Evolutionary conservation across 2,113 vertebrate genomes (phyloP), one percentile per base, ranked within the genome.

Genomic region (Cottus gobio): DNA sequence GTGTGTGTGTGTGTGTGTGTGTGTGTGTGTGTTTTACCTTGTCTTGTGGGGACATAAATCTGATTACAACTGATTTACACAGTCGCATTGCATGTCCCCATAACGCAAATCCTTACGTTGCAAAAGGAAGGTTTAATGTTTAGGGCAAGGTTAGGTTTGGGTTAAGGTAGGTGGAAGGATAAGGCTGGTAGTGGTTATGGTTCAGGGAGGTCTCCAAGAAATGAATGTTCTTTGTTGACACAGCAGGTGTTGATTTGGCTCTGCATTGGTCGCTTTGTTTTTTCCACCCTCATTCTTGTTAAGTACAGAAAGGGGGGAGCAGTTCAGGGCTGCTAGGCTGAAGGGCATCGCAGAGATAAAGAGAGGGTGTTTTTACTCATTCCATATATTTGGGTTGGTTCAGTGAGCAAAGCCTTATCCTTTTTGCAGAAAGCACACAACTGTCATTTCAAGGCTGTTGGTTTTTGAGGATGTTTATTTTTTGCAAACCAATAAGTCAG

Each of bases 201-300:
- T 57, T 57, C 5, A 12, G 26, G 12, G 26, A 57, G 26, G 54
- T 57, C 13, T 26, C 24, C 24, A 28, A 54, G 46, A 76, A 69
- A 67, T 60, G 26, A 22, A 36, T 52, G 66, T 54, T 71, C 80
- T 82, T 60, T 93, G 87, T 94, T 92, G 74, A 77, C 63, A 58
- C 74, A 77, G 63, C 74, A 77, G 74, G 52, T 77, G 74, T 77
- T 58, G 74, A 67, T 60, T 77, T 58, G 15, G 39, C 52, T 67
- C 22, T 28, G 67, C 37, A 58, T 87, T 82, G 79, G 80, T 52
- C 31, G 39, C 90, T 93, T 93, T 94, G 90, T 94, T 90, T 85
- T 87, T 80, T 83, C 85, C 81, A 81, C 75, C 73, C 90, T 82
- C 74, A 69, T 83, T 79, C 85, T 76, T 75, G 52, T 67, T 73